phyloP scores from a whole-genome alignment of 2,113 vertebrate genomes.

The Rhabdornis inornatus region DNA sequence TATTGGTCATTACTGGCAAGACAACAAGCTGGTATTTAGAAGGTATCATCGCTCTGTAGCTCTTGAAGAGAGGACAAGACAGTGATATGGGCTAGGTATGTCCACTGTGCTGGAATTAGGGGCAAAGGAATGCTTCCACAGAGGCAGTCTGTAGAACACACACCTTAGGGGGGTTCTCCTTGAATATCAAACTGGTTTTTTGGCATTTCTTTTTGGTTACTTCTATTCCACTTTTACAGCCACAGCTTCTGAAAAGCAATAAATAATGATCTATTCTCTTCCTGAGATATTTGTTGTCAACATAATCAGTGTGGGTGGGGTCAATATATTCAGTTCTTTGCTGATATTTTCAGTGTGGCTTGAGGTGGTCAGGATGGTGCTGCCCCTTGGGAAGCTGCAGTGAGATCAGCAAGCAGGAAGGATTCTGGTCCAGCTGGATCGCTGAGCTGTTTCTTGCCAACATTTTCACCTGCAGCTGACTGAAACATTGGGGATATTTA shows the following conservation, averaged over 20 bases:
- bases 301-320: background rate
- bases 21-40: background rate
- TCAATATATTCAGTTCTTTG: background rate
- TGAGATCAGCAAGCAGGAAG: background rate
- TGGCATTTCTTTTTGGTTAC: background rate
- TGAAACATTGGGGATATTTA: background rate
- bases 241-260: background rate
- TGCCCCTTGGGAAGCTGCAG: background rate
- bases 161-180: rapidly evolving
- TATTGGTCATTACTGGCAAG: background rate
- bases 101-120: background rate
- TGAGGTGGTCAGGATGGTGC: background rate
- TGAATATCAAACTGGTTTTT: background rate
- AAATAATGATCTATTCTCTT: background rate
- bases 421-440: background rate
- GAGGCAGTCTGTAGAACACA: background rate
- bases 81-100: too few species aligned
- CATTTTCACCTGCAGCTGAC: background rate
- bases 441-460: background rate
- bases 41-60: background rate
- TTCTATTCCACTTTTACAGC: background rate
- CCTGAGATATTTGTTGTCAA: background rate
- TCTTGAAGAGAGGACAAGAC: background rate
- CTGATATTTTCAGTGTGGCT: background rate
- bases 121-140: background rate